Percentiles rank a stretch among this genome's conserved stretches.
Evolutionary conservation across 1,140 invertebrate genomes (phyloP).

Genomic region (Drosophila setifemur): DNA sequence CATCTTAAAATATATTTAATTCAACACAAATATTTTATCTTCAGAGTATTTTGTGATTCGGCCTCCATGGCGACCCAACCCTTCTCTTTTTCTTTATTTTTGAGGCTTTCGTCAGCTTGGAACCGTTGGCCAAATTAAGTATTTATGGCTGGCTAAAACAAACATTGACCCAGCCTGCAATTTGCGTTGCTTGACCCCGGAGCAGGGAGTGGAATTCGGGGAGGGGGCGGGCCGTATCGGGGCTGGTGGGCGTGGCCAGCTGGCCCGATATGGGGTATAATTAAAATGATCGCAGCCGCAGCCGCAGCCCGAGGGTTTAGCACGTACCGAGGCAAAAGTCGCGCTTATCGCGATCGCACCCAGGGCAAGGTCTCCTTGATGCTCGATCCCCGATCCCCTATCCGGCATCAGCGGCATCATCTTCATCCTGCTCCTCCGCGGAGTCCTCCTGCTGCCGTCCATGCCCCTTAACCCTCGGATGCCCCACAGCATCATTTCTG

Average conservation of each 20-base stretch:
- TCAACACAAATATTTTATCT: not conserved
- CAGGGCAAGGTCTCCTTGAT: constrained; percentile 64
- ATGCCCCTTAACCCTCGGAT: not conserved
- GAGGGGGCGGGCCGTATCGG: not conserved
- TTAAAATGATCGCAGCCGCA: constrained; percentile 69
- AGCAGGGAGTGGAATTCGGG: not conserved
- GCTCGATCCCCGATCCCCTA: not conserved
- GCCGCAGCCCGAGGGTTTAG: constrained; percentile 63
- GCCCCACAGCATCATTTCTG: not conserved
- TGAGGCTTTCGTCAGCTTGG: constrained; percentile 34
- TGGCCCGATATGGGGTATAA: constrained; percentile 46
- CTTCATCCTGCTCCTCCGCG: not conserved
- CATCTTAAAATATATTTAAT: not conserved
- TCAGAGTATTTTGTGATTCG: constrained; percentile 7
- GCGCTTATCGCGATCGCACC: constrained; percentile 77
- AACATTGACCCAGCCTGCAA: constrained; percentile 72
- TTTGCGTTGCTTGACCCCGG: constrained; percentile 71
- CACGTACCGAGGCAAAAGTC: constrained; percentile 77
- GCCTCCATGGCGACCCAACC: not conserved
- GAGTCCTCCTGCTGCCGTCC: not conserved
- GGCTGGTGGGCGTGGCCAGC: constrained; percentile 10
- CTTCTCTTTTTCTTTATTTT: not conserved
- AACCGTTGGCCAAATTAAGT: constrained; percentile 74
- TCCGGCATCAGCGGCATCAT: constrained; percentile 30
- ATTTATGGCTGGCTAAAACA: constrained; percentile 64